Evolutionary conservation across 2,888 invertebrate species (phyloP), one percentile per base, ranked within the genome.

Genomic region (Sinhomidia bicolor): DNA sequence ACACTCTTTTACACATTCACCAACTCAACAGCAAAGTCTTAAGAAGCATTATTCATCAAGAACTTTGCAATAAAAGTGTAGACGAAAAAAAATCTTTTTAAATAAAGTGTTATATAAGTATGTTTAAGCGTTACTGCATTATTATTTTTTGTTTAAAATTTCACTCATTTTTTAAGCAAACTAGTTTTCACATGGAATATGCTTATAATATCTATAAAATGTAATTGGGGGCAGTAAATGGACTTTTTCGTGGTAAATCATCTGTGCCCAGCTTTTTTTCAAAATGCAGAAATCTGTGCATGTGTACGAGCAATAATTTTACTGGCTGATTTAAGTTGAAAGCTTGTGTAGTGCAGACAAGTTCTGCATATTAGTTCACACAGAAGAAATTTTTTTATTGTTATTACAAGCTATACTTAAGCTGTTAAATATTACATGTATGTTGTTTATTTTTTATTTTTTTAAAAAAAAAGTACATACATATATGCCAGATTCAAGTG

Each of bases 221-320:
- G 76, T 29, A 36, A 10, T 14, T 41, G 57, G 57, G 54, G 54
- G 78, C 36, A 78, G 78, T 47, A 54, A 83, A 83, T 83, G 80
- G 78, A n/a, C 29, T n/a, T 51, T 44, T 65, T 87, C 82, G 17
- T 87, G 83, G 54, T 83, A 88, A 87, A 88, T 88, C 88, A 78
- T 78, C 65, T 68, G 47, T 47, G 62, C 78, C 32, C 62, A 88
- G 76, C 71, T 44, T 29, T 17, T 9, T 17, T 29, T 36, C 7
- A 36, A 36, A 36, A 36, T 36, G 36, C 36, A 36, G 3, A 36
- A 85, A 85, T 78, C 68, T 20, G 84, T 88, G 88, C 88, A 88
- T 88, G 88, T 88, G 88, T 84, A 84, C 26, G 26, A 47, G 84
- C 80, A 88, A 88, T 88, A 88, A 88, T 88, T 88, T 84, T 80